Base-by-base conservation (phyloP, 1,140 invertebrate genomes). In the Drosophila baimaii region DNA sequence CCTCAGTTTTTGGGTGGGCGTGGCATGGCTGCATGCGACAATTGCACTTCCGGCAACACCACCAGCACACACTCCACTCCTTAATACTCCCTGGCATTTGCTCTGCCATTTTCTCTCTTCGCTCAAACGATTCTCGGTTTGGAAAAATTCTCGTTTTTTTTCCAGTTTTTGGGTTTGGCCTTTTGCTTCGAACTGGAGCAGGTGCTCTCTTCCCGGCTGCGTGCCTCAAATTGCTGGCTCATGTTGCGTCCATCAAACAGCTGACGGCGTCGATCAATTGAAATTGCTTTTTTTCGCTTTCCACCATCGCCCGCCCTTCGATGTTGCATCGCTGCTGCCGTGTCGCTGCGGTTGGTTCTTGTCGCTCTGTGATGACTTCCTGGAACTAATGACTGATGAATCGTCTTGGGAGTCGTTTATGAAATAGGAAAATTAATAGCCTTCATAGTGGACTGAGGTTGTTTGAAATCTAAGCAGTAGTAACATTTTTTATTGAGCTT, bases 21-120 rank as follows among this genome's bases (percentile, higher is more conserved):
- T 81, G 58, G 47, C 61, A 29, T n/a, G 23, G 46, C 46, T 63
- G 63, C 66, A 80, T 83, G 84, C 64, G 84, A 89, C 84, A 89
- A 89, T 89, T 89, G 77, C 81, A 84, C 79, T 90, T 89, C 84
- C 85, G 84, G 85, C 77, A 73, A 69, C 69, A 73, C 37, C 66
- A 55, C 49, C 66, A 55, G 58, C 73, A 55, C 66, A 52, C 63
- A 17, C 66, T 31, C 54, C 61, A 58, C 76, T 72, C 70, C 65
- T 69, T 41, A 56, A 55, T 43, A 62, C 33, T 19, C 46, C 13
- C 59, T 44, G 49, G 13, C 29, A 9, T 43, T 43, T 17, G 19
- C 56, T 29, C 57, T 59, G 59, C 56, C 46, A 54, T 19, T 49
- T 17, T 43, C 17, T 41, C 63, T 43, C 21, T 47, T 37, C 37